phyloP scores from a whole-genome alignment of 2,797 vertebrate genomes.

The Capromys pilorides region DNA sequence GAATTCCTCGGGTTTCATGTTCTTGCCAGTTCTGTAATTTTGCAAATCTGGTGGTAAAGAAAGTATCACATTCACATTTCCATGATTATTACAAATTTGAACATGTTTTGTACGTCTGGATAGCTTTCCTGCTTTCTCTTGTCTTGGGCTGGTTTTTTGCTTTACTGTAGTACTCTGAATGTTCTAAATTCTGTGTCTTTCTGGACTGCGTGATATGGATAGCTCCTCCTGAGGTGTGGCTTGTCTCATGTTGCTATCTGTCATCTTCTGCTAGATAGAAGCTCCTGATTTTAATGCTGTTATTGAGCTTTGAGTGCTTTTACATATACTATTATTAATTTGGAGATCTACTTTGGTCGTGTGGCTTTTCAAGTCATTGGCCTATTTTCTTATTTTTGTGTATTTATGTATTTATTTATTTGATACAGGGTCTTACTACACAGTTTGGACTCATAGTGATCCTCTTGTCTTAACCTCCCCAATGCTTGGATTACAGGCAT shows the following conservation, averaged over 20 bases:
- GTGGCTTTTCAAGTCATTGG: neutral
- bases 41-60: slow-evolving; percentile 15
- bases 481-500: too few relatives aligned
- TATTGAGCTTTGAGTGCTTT: neutral
- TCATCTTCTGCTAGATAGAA: neutral
- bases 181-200: neutral
- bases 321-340: neutral
- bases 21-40: slow-evolving; percentile 15
- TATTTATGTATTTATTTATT: too few relatives aligned
- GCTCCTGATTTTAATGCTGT: neutral
- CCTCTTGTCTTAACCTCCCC: too few relatives aligned
- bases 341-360: neutral
- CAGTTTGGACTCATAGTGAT: too few relatives aligned
- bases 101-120: neutral
- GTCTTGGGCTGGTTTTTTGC: neutral
- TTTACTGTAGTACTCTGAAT: slow-evolving; percentile 1
- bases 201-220: neutral
- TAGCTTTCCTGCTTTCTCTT: slow-evolving; percentile 20
- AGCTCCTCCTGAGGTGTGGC: neutral
- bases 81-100: neutral
- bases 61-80: neutral
- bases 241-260: neutral
- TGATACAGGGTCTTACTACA: too few relatives aligned
- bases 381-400: neutral
- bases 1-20: neutral